Conservation (phyloP, 2,888 invertebrate genomes). For the Epistrophe grossulariae region DNA sequence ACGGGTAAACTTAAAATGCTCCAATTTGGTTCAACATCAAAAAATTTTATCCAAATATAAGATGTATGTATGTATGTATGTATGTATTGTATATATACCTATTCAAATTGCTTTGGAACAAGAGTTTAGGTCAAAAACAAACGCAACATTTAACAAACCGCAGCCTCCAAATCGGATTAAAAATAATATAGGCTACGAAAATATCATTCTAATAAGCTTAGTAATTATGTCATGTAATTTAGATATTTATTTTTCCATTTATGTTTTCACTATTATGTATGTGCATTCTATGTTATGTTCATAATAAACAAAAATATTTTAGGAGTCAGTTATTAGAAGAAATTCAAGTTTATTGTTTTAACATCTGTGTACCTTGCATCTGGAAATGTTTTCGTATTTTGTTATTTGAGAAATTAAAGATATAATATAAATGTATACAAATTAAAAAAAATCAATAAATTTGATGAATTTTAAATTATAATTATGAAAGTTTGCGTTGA, state of each 20-base stretch:
- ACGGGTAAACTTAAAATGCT: constrained; percentile 5
- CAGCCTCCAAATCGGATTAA: not conserved
- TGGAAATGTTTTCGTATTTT: not conserved
- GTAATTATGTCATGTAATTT: not conserved
- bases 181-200: constrained; percentile 7
- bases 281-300: constrained; percentile 59
- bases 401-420: not conserved
- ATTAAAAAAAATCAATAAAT: not conserved
- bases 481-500: not conserved
- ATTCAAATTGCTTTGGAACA: constrained; percentile 20
- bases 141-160: constrained; percentile 12
- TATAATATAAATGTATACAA: not conserved
- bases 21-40: constrained; percentile 40
- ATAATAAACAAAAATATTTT: constrained; percentile 33
- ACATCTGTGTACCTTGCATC: not conserved
- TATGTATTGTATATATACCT: constrained; percentile 25
- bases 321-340: constrained; percentile 2
- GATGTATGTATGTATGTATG: constrained; percentile 8
- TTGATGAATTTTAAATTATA: not conserved
- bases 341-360: not conserved
- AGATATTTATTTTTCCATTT: constrained; percentile 12
- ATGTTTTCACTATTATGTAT: constrained; percentile 32
- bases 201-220: constrained; percentile 5
- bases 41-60: constrained; percentile 35
- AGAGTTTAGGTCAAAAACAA: constrained; percentile 21